Percentiles rank a stretch among this genome's conserved stretches.
Conservation (phyloP, 2,797 vertebrate species). For the Trachops cirrhosus region DNA sequence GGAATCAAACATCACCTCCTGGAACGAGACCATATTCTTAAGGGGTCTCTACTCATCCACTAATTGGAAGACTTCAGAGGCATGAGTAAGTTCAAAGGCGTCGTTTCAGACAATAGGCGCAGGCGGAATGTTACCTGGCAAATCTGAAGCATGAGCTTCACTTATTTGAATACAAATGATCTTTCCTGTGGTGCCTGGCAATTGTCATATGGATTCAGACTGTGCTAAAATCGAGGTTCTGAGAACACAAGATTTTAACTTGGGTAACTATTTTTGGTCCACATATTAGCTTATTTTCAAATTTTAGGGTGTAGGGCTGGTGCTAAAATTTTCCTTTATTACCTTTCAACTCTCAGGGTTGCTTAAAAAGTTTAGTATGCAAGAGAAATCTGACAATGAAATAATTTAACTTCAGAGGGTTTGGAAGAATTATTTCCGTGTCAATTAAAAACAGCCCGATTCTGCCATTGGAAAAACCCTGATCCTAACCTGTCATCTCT, state of each 20-base stretch:
- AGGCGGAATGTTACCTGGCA: background rate
- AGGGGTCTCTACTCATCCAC: background rate
- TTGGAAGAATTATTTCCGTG: background rate
- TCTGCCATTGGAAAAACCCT: background rate
- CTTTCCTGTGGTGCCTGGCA: background rate
- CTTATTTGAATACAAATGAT: background rate
- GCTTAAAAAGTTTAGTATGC: background rate
- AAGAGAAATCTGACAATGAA: constrained; percentile 20
- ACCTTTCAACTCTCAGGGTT: background rate
- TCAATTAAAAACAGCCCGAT: background rate
- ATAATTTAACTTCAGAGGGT: background rate
- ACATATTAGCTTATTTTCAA: background rate
- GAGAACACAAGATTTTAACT: background rate
- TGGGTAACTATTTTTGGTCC: background rate
- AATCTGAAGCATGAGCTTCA: background rate
- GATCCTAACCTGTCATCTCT: background rate
- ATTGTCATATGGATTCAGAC: background rate
- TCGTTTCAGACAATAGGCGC: background rate
- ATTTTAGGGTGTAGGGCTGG: background rate
- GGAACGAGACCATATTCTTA: background rate
- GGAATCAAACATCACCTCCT: background rate
- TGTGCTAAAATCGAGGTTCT: background rate
- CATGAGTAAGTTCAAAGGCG: background rate
- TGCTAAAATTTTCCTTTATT: background rate
- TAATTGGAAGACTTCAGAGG: background rate